These are phyloP conservation scores for Garra rufa DNA, from an alignment of 2,113 vertebrate genomes.

Conservation along the genomic window DNA sequence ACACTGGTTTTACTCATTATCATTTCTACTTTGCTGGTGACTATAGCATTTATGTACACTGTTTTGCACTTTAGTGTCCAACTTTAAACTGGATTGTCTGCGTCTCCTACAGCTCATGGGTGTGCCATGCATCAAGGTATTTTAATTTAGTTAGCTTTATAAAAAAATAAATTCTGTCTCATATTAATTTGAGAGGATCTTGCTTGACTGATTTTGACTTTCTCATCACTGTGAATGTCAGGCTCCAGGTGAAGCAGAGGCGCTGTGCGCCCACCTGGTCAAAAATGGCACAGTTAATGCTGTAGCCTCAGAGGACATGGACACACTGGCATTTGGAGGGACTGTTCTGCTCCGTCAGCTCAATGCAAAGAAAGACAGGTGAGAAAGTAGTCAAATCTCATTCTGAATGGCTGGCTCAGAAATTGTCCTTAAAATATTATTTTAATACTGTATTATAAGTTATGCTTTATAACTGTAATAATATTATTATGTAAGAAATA, in stretches of 20 bases:
- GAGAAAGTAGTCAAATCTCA: not conserved
- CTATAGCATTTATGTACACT: not conserved
- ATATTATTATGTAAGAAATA: too few relatives aligned
- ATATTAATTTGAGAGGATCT: not conserved
- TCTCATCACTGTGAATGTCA: conserved; percentile 45
- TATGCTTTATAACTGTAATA: too few relatives aligned
- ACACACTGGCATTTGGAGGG: conserved; percentile 81
- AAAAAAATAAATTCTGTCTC: not conserved
- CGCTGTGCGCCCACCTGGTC: conserved; percentile 77
- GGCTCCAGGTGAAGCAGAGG: conserved; percentile 82
- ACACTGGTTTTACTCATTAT: not conserved
- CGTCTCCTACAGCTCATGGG: conserved; percentile 75
- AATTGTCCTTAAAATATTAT: too few relatives aligned
- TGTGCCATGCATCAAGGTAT: conserved; percentile 74
- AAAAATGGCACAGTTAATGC: conserved; percentile 69
- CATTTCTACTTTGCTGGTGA: not conserved
- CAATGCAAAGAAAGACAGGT: conserved; percentile 73
- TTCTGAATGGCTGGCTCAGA: not conserved
- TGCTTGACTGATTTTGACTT: not conserved
- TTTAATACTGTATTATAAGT: too few relatives aligned
- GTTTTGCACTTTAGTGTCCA: conserved; percentile 63
- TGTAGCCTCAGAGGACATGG: conserved; percentile 85
- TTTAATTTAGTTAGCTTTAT: not conserved
- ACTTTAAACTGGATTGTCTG: conserved; percentile 65
- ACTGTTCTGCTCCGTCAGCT: conserved; percentile 76